A percentile compares a stretch with the other conserved stretches of the same genome.
Conservation (phyloP, 2,113 vertebrate species). For the Thinocorus orbignyianus region DNA sequence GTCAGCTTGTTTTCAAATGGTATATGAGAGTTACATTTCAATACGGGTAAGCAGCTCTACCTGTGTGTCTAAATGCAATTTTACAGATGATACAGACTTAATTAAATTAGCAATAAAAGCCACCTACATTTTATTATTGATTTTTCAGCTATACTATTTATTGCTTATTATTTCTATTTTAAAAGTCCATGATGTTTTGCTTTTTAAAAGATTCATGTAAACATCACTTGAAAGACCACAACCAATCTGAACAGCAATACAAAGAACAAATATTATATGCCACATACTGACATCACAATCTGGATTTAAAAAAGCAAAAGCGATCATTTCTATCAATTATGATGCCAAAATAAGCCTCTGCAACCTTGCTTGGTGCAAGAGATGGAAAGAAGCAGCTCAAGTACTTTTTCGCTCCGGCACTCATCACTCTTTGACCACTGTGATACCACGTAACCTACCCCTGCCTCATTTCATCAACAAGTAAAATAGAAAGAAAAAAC, state of each 20-base stretch:
- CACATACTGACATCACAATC: not conserved
- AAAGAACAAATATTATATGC: not conserved
- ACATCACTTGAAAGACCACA: not conserved
- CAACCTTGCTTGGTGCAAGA: not conserved
- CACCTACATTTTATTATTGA: constrained; percentile 63
- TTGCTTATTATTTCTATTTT: constrained; percentile 52
- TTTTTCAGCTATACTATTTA: constrained; percentile 68
- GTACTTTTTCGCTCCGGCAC: not conserved
- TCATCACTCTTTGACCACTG: not conserved
- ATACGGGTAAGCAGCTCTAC: not conserved
- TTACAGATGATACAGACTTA: constrained; percentile 45
- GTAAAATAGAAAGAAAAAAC: not conserved
- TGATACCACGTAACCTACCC: not conserved
- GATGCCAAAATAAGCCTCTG: not conserved
- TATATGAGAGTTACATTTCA: constrained; percentile 48
- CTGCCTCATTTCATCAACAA: not conserved
- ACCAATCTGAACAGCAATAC: not conserved
- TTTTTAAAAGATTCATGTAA: not conserved
- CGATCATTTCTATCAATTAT: not conserved
- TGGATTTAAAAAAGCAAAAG: not conserved
- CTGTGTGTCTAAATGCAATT: constrained; percentile 14
- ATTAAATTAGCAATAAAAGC: constrained; percentile 67
- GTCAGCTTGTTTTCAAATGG: constrained; percentile 58
- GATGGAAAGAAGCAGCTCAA: not conserved
- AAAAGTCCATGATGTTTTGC: constrained; percentile 37